A percentile compares a stretch with the other conserved stretches of the same genome.
phyloP scores from a whole-genome alignment of 1,140 invertebrate species.

The Chrysopa pallens region DNA sequence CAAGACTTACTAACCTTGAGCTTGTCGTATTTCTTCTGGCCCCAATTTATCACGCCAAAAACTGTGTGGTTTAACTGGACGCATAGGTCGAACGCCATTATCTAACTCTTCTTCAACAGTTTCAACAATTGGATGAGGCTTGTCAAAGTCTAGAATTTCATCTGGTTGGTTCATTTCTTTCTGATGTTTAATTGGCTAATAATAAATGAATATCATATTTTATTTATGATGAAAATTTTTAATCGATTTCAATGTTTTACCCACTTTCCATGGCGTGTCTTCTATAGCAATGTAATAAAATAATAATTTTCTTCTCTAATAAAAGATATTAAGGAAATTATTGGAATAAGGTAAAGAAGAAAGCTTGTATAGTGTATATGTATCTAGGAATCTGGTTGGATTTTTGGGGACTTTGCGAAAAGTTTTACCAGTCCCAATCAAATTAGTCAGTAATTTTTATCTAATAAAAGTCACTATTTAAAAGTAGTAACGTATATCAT shows the following conservation, averaged over 20 bases:
- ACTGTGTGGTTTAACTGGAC: constrained; percentile 2
- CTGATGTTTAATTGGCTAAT: not conserved
- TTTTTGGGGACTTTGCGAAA: no score
- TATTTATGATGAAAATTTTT: not conserved
- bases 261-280: constrained; percentile 1
- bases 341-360: no score
- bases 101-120: not conserved
- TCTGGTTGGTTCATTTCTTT: constrained; percentile 1
- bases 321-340: constrained; percentile 14
- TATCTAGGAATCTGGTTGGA: no score
- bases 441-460: no score
- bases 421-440: no score
- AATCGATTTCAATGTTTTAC: not conserved
- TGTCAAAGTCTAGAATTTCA: constrained; percentile 2
- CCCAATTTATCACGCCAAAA: constrained; percentile 7
- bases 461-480: no score
- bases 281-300: not conserved
- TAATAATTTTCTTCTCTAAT: not conserved
- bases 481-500: no score
- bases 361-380: no score
- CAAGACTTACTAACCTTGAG: no score
- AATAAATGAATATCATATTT: not conserved
- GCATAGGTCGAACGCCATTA: not conserved
- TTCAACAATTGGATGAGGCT: not conserved
- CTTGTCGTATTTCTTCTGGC: constrained; percentile 13